phyloP scores from a whole-genome alignment of 2,888 invertebrate genomes.

The Drosophila paranaensis region DNA sequence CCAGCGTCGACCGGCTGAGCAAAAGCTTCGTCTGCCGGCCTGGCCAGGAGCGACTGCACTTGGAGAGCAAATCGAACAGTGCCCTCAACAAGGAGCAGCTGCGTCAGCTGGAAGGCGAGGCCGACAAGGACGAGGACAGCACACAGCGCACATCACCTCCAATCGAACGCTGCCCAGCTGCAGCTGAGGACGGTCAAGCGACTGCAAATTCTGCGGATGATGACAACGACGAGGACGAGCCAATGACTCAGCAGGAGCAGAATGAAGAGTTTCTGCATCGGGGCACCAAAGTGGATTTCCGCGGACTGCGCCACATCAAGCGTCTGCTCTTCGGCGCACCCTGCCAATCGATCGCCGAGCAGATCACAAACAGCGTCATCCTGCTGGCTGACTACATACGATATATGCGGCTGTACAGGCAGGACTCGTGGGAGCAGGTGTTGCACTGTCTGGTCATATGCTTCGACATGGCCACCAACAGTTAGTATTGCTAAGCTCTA shows the following conservation, averaged over 20 bases:
- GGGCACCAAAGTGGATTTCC: conserved; percentile 87
- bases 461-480: conserved; percentile 91
- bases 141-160: conserved; percentile 74
- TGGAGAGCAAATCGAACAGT: conserved; percentile 86
- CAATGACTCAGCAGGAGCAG: conserved; percentile 52
- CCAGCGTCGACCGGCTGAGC: conserved; percentile 88
- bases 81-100: conserved; percentile 90
- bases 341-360: conserved; percentile 73
- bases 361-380: conserved; percentile 76
- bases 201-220: conserved; percentile 12
- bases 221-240: conserved; percentile 58
- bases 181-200: background rate
- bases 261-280: conserved; percentile 44
- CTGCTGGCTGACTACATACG: conserved; percentile 72
- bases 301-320: conserved; percentile 85
- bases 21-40: conserved; percentile 87
- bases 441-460: conserved; percentile 88
- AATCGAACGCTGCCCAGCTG: background rate
- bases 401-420: conserved; percentile 50
- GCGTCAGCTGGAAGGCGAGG: conserved; percentile 90
- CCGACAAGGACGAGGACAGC: conserved; percentile 95
- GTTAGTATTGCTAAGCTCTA: conserved; percentile 81
- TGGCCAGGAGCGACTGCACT: conserved; percentile 84
- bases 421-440: conserved; percentile 78
- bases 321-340: conserved; percentile 83